Evolutionary conservation across 2,113 vertebrate species (phyloP).

Genomic region (Dicrurus megarhynchus): DNA sequence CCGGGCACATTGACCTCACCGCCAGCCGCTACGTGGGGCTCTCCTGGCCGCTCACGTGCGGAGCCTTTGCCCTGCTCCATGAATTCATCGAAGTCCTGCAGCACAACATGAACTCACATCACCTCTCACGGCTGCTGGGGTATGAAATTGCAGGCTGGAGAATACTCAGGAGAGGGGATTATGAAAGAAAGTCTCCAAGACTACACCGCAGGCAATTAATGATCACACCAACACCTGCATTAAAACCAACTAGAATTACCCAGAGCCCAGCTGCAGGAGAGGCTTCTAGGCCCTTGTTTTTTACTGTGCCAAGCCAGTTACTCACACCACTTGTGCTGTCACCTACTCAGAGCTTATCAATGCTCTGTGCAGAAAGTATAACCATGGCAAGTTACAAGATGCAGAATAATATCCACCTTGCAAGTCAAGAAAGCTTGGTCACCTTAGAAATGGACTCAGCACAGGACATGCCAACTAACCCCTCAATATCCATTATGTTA

Average conservation of each 20-base stretch:
- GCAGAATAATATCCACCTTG: neutral
- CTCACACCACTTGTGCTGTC: neutral
- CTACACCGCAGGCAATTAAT: neutral
- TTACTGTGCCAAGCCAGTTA: neutral
- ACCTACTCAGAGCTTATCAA: neutral
- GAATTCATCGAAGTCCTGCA: conserved; percentile 37
- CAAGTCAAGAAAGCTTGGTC: neutral
- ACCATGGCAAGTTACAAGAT: neutral
- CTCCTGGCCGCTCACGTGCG: conserved; percentile 21
- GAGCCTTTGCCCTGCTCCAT: neutral
- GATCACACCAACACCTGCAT: conserved; percentile 31
- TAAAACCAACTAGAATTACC: neutral
- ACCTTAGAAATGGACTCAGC: neutral
- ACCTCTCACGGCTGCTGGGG: conserved; percentile 39
- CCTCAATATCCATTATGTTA: neutral
- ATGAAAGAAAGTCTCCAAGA: neutral
- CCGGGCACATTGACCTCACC: accelerated
- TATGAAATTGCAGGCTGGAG: conserved; percentile 56
- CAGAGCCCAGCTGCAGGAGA: neutral
- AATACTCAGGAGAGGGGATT: conserved; percentile 1
- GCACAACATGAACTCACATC: neutral
- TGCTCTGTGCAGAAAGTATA: neutral
- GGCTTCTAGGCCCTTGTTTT: neutral
- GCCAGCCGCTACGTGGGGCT: neutral
- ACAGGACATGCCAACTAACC: neutral